Conservation (phyloP, 2,113 vertebrate genomes). For the Nerophis ophidion region DNA sequence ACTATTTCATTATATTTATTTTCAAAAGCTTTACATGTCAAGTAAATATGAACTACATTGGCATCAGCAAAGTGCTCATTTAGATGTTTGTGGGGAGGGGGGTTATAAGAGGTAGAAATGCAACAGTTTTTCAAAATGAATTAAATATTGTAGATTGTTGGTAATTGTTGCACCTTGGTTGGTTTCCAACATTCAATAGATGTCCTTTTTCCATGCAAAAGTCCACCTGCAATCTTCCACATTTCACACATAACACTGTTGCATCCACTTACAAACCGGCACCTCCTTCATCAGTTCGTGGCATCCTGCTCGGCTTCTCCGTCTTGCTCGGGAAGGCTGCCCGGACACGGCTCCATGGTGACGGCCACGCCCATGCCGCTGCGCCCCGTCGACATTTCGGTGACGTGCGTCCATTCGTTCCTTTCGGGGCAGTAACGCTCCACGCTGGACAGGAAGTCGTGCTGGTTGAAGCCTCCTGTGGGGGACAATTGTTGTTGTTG, state of each 20-base stretch:
- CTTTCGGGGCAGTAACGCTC: slow-evolving; percentile 71
- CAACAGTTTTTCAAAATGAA: no score
- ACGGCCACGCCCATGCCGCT: slow-evolving; percentile 78
- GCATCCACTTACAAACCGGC: slow-evolving; percentile 19
- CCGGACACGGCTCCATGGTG: slow-evolving; percentile 81
- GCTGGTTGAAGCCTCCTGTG: slow-evolving; percentile 77
- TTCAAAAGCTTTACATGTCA: not conserved
- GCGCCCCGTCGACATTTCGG: slow-evolving; percentile 67
- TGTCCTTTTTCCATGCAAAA: not conserved
- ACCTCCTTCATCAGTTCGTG: not conserved
- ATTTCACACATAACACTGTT: not conserved
- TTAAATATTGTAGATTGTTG: no score
- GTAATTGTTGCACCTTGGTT: slow-evolving; percentile 30
- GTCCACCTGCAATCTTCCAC: not conserved
- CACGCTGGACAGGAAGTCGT: slow-evolving; percentile 72
- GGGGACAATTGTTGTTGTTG: not conserved
- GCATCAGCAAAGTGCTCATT: slow-evolving; percentile 19
- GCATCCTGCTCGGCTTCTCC: slow-evolving; percentile 1
- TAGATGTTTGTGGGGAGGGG: not conserved
- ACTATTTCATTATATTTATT: no score
- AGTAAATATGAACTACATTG: slow-evolving; percentile 9
- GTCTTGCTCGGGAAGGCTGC: slow-evolving; percentile 59
- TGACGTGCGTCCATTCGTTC: slow-evolving; percentile 68
- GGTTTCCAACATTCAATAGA: not conserved
- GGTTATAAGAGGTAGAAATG: slow-evolving; percentile 4